Conservation (phyloP, 2,113 vertebrate species). For the Podarcis raffonei region DNA sequence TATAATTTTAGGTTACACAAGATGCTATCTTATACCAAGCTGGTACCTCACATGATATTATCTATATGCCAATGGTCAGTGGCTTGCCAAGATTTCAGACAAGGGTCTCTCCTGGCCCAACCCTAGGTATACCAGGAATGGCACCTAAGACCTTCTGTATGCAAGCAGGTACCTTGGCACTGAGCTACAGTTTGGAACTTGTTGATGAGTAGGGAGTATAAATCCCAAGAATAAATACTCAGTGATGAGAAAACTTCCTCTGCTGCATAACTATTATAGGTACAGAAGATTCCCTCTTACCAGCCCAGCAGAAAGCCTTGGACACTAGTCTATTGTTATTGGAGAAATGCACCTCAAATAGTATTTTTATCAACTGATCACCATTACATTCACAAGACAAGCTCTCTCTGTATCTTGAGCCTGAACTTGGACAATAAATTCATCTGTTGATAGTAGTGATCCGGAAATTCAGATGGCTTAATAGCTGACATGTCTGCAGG, state of each 20-base stretch:
- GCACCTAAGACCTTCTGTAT: neutral
- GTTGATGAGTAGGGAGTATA: neutral
- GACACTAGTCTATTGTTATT: neutral
- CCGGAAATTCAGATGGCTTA: neutral
- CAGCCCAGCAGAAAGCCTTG: neutral
- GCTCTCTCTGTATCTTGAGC: conserved; percentile 2
- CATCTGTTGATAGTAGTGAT: neutral
- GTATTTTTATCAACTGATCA: conserved; percentile 29
- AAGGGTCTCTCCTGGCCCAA: neutral
- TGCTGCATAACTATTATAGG: neutral
- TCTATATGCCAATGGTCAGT: neutral
- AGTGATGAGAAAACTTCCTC: neutral
- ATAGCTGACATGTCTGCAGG: conserved; percentile 35
- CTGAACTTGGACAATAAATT: conserved; percentile 3
- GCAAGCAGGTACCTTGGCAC: neutral
- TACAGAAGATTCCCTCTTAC: neutral
- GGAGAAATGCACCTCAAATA: neutral
- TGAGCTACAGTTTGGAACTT: neutral
- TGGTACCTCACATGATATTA: neutral
- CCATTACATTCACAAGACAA: conserved; percentile 9
- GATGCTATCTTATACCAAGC: neutral
- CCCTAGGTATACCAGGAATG: neutral
- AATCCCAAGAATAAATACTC: neutral
- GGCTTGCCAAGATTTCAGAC: neutral
- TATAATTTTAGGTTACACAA: neutral